Percentiles rank a stretch among this genome's conserved stretches.
phyloP scores from a whole-genome alignment of 2,113 vertebrate species.

The Nothoprocta pentlandii region DNA sequence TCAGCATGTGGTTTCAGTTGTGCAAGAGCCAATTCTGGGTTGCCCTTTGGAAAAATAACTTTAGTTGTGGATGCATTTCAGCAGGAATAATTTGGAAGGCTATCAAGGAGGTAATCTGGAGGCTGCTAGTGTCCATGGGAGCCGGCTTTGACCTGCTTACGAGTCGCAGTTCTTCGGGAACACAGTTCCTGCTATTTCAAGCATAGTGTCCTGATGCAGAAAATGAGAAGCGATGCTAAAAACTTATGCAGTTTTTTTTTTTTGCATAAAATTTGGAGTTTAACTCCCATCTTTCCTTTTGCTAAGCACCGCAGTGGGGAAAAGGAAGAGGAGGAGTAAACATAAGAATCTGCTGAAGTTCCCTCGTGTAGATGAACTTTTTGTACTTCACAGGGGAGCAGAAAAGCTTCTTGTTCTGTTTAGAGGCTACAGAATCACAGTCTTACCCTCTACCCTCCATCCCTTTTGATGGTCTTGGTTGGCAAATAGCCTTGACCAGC shows the following conservation, averaged over 20 bases:
- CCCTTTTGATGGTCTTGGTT: too few species aligned
- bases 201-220: neutral
- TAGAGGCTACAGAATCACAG: too few species aligned
- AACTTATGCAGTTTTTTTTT: neutral
- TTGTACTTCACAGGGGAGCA: too few species aligned
- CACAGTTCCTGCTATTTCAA: neutral
- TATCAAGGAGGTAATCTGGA: neutral
- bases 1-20: neutral
- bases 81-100: neutral
- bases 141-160: neutral
- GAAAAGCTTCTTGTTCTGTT: too few species aligned
- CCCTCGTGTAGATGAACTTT: too few species aligned
- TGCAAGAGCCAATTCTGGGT: neutral
- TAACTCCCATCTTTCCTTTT: neutral
- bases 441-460: too few species aligned
- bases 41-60: neutral
- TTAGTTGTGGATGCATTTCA: neutral
- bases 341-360: too few species aligned
- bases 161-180: neutral
- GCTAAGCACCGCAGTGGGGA: neutral
- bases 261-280: too few species aligned
- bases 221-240: neutral
- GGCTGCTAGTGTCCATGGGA: neutral
- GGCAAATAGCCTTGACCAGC: too few species aligned
- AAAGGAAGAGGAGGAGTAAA: too few species aligned